Evolutionary conservation across 2,113 vertebrate genomes (phyloP), one percentile per base, ranked within the genome.

Genomic region (Sardina pilchardus): DNA sequence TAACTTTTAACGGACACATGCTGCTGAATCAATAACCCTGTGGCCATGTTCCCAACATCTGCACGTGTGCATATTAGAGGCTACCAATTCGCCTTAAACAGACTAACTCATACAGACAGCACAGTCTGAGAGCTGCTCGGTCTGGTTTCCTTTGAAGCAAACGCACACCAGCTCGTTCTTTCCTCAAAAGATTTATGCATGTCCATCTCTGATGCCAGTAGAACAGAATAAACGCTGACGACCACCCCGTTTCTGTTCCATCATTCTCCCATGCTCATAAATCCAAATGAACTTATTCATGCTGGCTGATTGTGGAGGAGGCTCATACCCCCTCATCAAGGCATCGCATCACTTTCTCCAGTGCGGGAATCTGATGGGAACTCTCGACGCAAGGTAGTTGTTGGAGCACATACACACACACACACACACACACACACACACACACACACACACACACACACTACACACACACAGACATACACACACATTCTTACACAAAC

Each of bases 401-500:
- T 63, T 63, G 59, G n/a, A 63, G 26, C 59, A 26, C 4, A 26
- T 9, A 6, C 24, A 59, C 21, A 63, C 59, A 26, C 59, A 63
- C 24, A 63, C 59, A 63, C 59, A 63, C 59, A 63, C 59, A 9
- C 59, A n/a, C 59, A 63, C 59, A 63, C 6, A 63, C 53, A 56
- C 53, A 56, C 53, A 56, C 53, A 56, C 53, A 30, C 63, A 71
- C 63, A 71, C n/a, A 71, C 63, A 71, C 63, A 71, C 63, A 71
- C 59, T n/a, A 71, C 63, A 71, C 59, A 63, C 59, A 63, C n/a
- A 6, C 59, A 47, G 1, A 8, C 45, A 10, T 4, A 47, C 45
- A 59, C 14, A 59, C 14, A 59, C 19, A 59, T 24, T 4, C 53
- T 14, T 6, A 59, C 19, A 21, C 19, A 21, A 17, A 59, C 53